Evolutionary conservation across 2,113 vertebrate genomes (phyloP).

Genomic region (Erythrolamprus reginae): DNA sequence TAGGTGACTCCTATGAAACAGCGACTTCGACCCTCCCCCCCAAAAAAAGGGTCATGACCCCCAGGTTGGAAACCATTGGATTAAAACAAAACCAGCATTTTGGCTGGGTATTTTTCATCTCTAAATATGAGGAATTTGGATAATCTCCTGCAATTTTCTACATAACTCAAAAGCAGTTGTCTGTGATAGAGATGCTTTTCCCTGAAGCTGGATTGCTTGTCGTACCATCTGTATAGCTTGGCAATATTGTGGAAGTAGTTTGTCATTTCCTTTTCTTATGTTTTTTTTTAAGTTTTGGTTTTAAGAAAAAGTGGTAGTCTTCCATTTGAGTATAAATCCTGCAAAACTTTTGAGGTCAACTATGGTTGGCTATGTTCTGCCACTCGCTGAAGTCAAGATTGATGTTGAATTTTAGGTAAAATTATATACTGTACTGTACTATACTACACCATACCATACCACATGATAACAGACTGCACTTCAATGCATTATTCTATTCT

Average conservation of each 20-base stretch:
- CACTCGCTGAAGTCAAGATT: neutral
- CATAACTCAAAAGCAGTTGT: neutral
- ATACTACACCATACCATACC: neutral
- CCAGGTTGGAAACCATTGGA: no score
- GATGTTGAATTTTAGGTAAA: no score
- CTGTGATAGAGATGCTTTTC: neutral
- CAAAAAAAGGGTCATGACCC: no score
- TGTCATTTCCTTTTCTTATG: neutral
- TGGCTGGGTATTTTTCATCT: neutral
- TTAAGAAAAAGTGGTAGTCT: neutral
- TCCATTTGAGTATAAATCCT: neutral
- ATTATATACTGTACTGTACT: neutral
- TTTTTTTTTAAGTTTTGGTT: neutral
- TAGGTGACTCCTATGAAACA: no score
- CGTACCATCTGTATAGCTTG: neutral
- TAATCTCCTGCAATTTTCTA: neutral
- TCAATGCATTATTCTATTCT: no score
- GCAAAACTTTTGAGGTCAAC: neutral
- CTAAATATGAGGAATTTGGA: neutral
- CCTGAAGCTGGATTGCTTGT: neutral
- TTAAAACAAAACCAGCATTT: neutral
- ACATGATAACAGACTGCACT: no score
- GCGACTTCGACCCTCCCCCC: no score
- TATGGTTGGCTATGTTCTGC: neutral
- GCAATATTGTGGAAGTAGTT: neutral